Evolutionary conservation across 1,140 invertebrate genomes (phyloP).

Genomic region (Cotesia typhae): DNA sequence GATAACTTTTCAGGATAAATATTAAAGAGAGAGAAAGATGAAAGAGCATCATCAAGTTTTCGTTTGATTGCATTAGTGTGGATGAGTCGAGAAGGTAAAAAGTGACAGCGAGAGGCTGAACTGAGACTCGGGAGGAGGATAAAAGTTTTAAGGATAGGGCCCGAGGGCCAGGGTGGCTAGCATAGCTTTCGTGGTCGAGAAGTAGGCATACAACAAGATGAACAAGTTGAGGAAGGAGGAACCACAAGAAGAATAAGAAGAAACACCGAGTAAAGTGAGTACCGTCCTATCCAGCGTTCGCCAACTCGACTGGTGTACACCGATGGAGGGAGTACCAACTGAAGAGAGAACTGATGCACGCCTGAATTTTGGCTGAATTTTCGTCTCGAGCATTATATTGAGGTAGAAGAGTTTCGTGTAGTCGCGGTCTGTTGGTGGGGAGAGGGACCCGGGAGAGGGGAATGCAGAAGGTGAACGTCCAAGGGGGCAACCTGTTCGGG

Average conservation of each 20-base stretch:
- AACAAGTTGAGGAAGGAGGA: constrained; percentile 19
- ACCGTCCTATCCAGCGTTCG: constrained; percentile 20
- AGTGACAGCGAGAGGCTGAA: neutral
- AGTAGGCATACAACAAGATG: constrained; percentile 20
- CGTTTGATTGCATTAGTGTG: neutral
- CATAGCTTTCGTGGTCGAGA: constrained; percentile 42
- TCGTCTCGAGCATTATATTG: neutral
- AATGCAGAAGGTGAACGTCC: constrained; percentile 64
- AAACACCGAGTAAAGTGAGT: neutral
- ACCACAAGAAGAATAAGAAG: constrained; percentile 3
- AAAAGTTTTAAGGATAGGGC: constrained; percentile 35
- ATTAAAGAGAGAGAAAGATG: constrained; percentile 31
- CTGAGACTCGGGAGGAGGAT: constrained; percentile 6
- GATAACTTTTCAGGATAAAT: no score
- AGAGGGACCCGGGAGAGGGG: constrained; percentile 45
- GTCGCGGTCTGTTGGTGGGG: constrained; percentile 36
- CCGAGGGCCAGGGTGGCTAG: constrained; percentile 46
- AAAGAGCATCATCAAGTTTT: constrained; percentile 34
- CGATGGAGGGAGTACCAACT: neutral
- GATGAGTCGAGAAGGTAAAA: constrained; percentile 3
- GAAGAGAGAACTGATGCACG: neutral
- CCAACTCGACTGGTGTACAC: neutral
- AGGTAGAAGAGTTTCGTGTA: no score
- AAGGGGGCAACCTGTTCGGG: constrained; percentile 67
- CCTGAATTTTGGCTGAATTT: neutral